These are phyloP conservation scores for Ephialtes manifestator DNA, from an alignment of 2,888 invertebrate species.

Conservation along the genomic window DNA sequence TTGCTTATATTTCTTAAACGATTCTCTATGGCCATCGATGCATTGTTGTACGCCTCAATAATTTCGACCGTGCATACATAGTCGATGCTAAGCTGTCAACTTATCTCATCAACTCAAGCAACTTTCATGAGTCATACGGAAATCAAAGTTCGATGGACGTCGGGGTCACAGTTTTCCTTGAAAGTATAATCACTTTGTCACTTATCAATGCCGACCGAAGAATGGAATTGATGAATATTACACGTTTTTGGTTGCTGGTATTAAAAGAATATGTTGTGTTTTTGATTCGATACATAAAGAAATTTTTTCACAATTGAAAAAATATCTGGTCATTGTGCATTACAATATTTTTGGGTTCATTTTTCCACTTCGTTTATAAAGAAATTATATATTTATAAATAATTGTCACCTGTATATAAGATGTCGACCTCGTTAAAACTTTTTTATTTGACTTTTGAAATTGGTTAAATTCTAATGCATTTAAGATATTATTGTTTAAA, in stretches of 20 bases:
- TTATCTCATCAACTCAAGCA: neutral
- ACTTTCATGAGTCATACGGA: conserved; percentile 25
- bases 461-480: too few species aligned
- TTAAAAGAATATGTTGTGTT: too few species aligned
- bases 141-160: conserved; percentile 35
- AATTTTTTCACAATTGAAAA: too few species aligned
- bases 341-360: too few species aligned
- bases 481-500: too few species aligned
- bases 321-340: too few species aligned
- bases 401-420: too few species aligned
- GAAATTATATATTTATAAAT: too few species aligned
- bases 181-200: conserved; percentile 4
- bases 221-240: neutral
- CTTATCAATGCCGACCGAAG: neutral
- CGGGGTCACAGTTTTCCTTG: neutral
- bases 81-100: neutral
- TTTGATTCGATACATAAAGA: too few species aligned
- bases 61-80: conserved; percentile 2
- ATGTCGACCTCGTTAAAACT: too few species aligned
- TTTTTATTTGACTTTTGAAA: too few species aligned
- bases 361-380: too few species aligned
- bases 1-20: conserved; percentile 55
- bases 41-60: conserved; percentile 33
- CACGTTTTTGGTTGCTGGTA: neutral
- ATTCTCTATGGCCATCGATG: conserved; percentile 43